Base-by-base conservation (phyloP, 2,113 vertebrate species). In the Centropus bengalensis region DNA sequence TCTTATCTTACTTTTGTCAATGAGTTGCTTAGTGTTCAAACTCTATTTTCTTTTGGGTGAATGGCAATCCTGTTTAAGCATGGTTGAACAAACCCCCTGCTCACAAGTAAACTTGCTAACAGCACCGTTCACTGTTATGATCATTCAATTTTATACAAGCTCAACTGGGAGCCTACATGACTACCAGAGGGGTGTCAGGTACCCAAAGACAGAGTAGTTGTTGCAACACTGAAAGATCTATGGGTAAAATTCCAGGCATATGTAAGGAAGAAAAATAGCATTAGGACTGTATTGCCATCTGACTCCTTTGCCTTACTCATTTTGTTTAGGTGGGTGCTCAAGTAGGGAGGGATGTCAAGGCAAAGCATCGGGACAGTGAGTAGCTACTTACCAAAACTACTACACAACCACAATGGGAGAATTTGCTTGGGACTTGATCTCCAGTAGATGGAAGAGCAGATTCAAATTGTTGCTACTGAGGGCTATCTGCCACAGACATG, bases 381-480 rank as follows among this genome's bases (percentile, higher is more conserved):
- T n/a, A 70, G 51, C 68, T 77, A 4, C 40, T 32, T 56, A 4
- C 14, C 10, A 66, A 68, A 89, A 40, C 45, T 66, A 32, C 32
- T 59, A 12, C 42, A 19, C 28, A 28, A 15, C 15, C 15, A 6
- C 10, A 19, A 6, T 1, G 3, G 19, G 49, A 38, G n/a, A 52
- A 28, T 66, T 6, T 1, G 0, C 40, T 45, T 8, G 2, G 45
- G 45, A 23, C 30, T 23, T 77, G 38, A 40, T 17, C 40, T 80
- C 2, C 12, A 10, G 54, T 4, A 5, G 8, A n/a, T 51, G 40
- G 27, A 82, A 64, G 77, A 67, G 14, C 28, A 36, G 17, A 32
- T 70, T 44, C 3, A 59, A 8, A 19, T 9, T 2, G 0, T 9
- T 62, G 9, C 6, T 47, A 0, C 38, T n/a, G 73, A 64, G 56